Evolutionary conservation across 2,113 vertebrate species (phyloP).

Genomic region (Scomber scombrus): DNA sequence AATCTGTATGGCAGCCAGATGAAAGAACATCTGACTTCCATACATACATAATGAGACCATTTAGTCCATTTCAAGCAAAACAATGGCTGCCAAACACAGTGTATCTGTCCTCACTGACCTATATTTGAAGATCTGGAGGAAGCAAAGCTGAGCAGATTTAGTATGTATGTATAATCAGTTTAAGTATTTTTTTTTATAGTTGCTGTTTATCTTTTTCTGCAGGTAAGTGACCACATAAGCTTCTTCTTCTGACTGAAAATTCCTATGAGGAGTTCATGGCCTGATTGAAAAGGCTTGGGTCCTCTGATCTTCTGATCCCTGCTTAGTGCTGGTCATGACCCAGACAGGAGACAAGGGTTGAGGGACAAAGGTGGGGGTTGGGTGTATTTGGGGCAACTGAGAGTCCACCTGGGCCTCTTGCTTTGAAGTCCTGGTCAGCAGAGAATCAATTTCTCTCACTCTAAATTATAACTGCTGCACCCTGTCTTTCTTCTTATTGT

Average conservation of each 20-base stretch:
- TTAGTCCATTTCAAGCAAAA: background rate
- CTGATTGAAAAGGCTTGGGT: slow-evolving; percentile 23
- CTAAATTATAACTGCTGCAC: slow-evolving; percentile 14
- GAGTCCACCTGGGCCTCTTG: slow-evolving; percentile 32
- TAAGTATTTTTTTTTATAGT: background rate
- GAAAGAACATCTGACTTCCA: slow-evolving; percentile 38
- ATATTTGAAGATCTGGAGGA: background rate
- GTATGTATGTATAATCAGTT: no score
- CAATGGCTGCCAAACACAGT: background rate
- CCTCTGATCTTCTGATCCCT: slow-evolving; percentile 56
- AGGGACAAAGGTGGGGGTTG: background rate
- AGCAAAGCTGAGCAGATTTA: background rate
- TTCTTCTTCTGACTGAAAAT: slow-evolving; percentile 12
- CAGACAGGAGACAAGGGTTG: slow-evolving; percentile 12
- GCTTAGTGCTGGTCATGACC: slow-evolving; percentile 38
- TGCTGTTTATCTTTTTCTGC: background rate
- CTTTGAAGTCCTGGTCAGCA: slow-evolving; percentile 63
- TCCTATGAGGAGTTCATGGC: slow-evolving; percentile 51
- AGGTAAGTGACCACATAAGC: slow-evolving; percentile 4
- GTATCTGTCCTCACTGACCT: background rate
- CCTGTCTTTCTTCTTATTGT: background rate
- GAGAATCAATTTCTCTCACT: slow-evolving; percentile 27
- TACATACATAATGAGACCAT: slow-evolving; percentile 4
- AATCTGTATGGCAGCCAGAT: slow-evolving; percentile 20
- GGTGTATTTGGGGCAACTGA: slow-evolving; percentile 12